Conservation (phyloP, 2,888 invertebrate genomes). For the Ophion slaviceki region DNA sequence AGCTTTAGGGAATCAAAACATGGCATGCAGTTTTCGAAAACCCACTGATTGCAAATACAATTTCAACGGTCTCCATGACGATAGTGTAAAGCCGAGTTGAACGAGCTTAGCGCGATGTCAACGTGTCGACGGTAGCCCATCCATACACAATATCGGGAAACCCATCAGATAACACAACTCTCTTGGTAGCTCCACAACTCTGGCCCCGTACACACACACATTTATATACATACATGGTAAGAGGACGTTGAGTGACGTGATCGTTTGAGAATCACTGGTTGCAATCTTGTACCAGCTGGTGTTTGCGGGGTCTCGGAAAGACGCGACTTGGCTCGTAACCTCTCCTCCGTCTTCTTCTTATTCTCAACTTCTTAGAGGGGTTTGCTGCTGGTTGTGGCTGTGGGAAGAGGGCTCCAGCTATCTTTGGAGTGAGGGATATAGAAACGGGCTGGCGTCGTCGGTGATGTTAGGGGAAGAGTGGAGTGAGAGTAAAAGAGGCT, state of each 20-base stretch:
- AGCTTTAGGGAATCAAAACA: too few relatives aligned
- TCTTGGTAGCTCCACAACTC: slow-evolving; percentile 36
- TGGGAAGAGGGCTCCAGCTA: slow-evolving; percentile 68
- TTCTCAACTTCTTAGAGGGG: slow-evolving; percentile 36
- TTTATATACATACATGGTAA: slow-evolving; percentile 38
- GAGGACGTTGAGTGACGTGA: slow-evolving; percentile 57
- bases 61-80: slow-evolving; percentile 15
- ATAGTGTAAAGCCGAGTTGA: slow-evolving; percentile 17
- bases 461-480: slow-evolving; percentile 44
- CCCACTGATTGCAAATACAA: slow-evolving; percentile 8
- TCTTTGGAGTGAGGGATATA: slow-evolving; percentile 72
- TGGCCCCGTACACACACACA: background rate
- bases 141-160: slow-evolving; percentile 49
- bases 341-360: slow-evolving; percentile 53
- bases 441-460: slow-evolving; percentile 69
- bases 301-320: slow-evolving; percentile 78
- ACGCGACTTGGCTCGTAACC: slow-evolving; percentile 79
- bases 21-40: background rate
- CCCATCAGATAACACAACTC: slow-evolving; percentile 46
- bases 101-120: slow-evolving; percentile 13
- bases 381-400: slow-evolving; percentile 43
- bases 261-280: slow-evolving; percentile 80
- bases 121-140: slow-evolving; percentile 18
- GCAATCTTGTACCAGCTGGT: slow-evolving; percentile 83
- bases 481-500: slow-evolving; percentile 54